These are phyloP conservation scores for Pseudomyrmex sp. DNA, from an alignment of 1,140 invertebrate species.

Conservation along the genomic window DNA sequence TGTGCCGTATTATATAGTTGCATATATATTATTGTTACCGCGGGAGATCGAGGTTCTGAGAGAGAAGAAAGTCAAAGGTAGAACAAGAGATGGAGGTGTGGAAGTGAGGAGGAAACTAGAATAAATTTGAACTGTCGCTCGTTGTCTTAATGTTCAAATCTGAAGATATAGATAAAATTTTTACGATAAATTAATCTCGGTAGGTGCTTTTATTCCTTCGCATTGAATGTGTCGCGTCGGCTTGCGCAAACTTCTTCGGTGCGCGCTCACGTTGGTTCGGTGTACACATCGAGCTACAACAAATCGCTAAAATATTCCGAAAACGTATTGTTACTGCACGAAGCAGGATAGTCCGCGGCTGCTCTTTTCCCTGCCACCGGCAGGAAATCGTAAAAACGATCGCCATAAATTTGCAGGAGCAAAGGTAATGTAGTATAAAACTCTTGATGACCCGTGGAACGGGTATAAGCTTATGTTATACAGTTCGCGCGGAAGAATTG, in stretches of 20 bases:
- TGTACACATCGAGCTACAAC: neutral
- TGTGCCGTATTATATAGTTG: constrained; percentile 24
- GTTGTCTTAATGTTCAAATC: too few relatives aligned
- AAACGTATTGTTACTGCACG: constrained; percentile 26
- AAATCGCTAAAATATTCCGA: constrained; percentile 22
- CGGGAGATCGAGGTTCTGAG: too few relatives aligned
- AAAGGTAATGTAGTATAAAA: constrained; percentile 31
- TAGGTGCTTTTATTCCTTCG: neutral
- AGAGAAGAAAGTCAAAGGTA: too few relatives aligned
- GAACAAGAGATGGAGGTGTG: too few relatives aligned
- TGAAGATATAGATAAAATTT: neutral
- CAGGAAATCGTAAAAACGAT: constrained; percentile 52
- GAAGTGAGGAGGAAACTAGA: too few relatives aligned
- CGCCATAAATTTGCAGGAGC: constrained; percentile 37
- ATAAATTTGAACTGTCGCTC: too few relatives aligned
- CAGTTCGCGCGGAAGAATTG: constrained; percentile 33
- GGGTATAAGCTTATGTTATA: constrained; percentile 35
- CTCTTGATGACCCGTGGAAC: constrained; percentile 50
- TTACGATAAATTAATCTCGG: neutral
- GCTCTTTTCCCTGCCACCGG: neutral
- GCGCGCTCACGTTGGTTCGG: too few relatives aligned
- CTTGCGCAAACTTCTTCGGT: neutral
- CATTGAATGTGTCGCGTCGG: neutral
- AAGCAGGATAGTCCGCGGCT: neutral
- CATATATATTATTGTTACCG: too few relatives aligned